These are phyloP conservation scores for Agrotis ipsilon DNA, from an alignment of 2,888 invertebrate species.

Conservation along the genomic window DNA sequence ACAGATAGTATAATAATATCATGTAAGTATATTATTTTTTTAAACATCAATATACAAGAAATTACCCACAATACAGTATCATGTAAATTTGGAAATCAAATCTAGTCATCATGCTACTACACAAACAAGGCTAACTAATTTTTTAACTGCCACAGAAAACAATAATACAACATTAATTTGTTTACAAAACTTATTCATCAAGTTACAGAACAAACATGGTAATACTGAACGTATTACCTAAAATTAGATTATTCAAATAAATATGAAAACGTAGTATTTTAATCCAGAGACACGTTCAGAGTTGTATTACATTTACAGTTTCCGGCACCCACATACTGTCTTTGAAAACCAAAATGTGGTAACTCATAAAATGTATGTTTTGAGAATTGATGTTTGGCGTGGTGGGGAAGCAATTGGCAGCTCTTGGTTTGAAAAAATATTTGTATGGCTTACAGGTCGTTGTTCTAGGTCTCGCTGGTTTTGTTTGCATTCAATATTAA, in stretches of 20 bases:
- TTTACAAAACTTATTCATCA: neutral
- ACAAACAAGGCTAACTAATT: neutral
- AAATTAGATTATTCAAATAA: conserved; percentile 26
- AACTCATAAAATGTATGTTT: neutral
- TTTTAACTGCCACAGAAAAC: neutral
- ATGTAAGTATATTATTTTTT: too few relatives aligned
- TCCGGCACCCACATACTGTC: neutral
- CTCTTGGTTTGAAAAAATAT: too few relatives aligned
- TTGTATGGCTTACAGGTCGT: too few relatives aligned
- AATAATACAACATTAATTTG: neutral
- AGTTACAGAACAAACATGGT: neutral
- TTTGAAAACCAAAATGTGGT: neutral
- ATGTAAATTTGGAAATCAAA: too few relatives aligned
- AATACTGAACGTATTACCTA: neutral
- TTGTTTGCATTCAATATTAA: too few relatives aligned
- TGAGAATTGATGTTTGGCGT: too few relatives aligned
- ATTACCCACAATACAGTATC: too few relatives aligned
- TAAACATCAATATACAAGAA: too few relatives aligned
- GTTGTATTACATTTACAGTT: conserved; percentile 11
- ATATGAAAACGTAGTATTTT: conserved; percentile 1
- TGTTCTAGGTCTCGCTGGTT: too few relatives aligned
- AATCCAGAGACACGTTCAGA: conserved; percentile 14
- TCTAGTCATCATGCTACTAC: too few relatives aligned
- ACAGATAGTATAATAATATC: too few relatives aligned
- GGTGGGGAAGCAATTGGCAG: too few relatives aligned